phyloP scores from a whole-genome alignment of 30 jellyfish, hydroid and myxozoan species.

The Clytia hemisphaerica region DNA sequence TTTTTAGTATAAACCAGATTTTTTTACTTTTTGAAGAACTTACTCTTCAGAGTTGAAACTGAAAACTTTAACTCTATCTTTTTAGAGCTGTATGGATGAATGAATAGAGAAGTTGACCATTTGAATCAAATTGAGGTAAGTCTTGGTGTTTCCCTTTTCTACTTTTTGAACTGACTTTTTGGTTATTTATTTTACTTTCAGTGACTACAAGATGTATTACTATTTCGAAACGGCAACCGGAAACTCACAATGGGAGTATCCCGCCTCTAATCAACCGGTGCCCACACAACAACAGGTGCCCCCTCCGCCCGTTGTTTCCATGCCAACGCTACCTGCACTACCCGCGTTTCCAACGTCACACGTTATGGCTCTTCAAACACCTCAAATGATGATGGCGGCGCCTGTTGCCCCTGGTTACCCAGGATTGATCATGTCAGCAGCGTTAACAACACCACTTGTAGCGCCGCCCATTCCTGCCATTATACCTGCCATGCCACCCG shows the following conservation, averaged over 20 bases:
- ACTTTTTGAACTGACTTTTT: too few species aligned
- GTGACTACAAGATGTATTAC: constrained; percentile 78
- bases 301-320: constrained; percentile 4
- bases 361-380: not conserved
- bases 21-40: too few species aligned
- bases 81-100: too few species aligned
- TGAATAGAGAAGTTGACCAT: too few species aligned
- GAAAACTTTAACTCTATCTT: too few species aligned
- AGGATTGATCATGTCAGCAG: constrained; percentile 9
- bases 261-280: constrained; percentile 4
- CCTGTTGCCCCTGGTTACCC: constrained; percentile 12
- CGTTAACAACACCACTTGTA: constrained; percentile 5
- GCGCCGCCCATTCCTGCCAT: constrained; percentile 13
- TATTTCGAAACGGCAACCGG: constrained; percentile 68
- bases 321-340: constrained; percentile 11
- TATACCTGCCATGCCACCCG: constrained; percentile 19
- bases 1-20: too few species aligned
- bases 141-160: too few species aligned
- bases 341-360: constrained; percentile 6
- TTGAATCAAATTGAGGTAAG: too few species aligned
- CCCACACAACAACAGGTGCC: not conserved
- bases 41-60: too few species aligned
- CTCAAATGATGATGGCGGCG: constrained; percentile 8
- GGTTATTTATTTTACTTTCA: too few species aligned
- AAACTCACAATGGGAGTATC: constrained; percentile 87